phyloP scores from a whole-genome alignment of 2,888 invertebrate genomes.

The Acleris holmiana region DNA sequence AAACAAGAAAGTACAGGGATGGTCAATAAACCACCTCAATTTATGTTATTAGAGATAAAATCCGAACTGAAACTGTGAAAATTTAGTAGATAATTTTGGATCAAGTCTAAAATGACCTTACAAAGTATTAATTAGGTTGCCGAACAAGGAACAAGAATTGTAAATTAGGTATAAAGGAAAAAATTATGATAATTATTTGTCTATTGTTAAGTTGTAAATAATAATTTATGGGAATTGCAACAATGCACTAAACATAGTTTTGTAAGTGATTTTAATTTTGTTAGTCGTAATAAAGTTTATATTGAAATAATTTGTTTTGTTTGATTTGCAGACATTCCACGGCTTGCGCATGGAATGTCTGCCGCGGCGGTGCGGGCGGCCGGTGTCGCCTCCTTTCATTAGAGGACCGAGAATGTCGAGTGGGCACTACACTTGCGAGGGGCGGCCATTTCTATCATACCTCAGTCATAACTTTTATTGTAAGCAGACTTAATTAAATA shows the following conservation, averaged over 20 bases:
- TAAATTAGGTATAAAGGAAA: constrained; percentile 28
- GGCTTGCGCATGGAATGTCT: constrained; percentile 20
- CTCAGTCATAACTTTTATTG: constrained; percentile 12
- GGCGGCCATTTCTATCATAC: constrained; percentile 8
- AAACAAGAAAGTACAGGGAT: neutral
- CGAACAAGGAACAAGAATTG: constrained; percentile 33
- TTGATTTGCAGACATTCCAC: constrained; percentile 42
- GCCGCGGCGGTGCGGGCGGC: neutral
- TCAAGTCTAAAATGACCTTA: constrained; percentile 22
- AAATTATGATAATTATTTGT: constrained; percentile 47
- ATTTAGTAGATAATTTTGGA: constrained; percentile 16
- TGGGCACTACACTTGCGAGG: neutral
- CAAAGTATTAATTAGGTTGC: constrained; percentile 33
- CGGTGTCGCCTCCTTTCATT: constrained; percentile 12
- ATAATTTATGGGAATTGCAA: constrained; percentile 62
- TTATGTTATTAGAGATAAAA: constrained; percentile 14
- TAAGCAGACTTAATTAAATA: constrained; percentile 26
- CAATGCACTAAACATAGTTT: constrained; percentile 60
- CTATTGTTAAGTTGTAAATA: constrained; percentile 62
- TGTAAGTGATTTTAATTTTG: constrained; percentile 64
- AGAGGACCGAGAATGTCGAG: constrained; percentile 22
- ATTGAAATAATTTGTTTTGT: constrained; percentile 45
- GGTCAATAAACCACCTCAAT: constrained; percentile 9
- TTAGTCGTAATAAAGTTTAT: constrained; percentile 73
- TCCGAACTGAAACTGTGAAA: constrained; percentile 4